Evolutionary conservation across 2,797 vertebrate species (phyloP).

Genomic region (Coregonus sp.): DNA sequence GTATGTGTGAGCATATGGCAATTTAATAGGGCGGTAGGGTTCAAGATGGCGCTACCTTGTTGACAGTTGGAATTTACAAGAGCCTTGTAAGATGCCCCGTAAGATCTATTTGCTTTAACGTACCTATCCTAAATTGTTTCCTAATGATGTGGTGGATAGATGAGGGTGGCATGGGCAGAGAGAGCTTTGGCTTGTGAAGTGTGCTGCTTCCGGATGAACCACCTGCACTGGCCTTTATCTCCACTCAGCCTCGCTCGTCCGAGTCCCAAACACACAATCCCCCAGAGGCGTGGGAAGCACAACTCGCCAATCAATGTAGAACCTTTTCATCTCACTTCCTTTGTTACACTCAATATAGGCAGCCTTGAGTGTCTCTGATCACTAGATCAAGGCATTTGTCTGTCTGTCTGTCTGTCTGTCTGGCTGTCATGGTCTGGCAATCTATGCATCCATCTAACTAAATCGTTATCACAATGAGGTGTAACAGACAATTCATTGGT

Average conservation of each 20-base stretch:
- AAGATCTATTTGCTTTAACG: background rate
- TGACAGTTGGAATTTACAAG: slow-evolving; percentile 19
- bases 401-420: background rate
- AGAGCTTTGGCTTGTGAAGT: background rate
- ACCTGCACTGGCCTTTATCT: background rate
- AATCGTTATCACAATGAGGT: too few relatives aligned
- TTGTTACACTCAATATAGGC: slow-evolving; percentile 28
- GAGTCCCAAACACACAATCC: slow-evolving; percentile 35
- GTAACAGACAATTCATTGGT: too few relatives aligned
- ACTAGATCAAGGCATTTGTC: slow-evolving; percentile 18
- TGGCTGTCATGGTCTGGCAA: background rate
- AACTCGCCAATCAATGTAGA: slow-evolving; percentile 23
- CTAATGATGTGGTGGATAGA: background rate
- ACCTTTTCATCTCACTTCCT: slow-evolving; percentile 31
- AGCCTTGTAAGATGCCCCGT: background rate
- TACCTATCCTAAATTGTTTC: slow-evolving; percentile 3
- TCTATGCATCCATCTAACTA: too few relatives aligned
- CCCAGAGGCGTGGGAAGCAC: slow-evolving; percentile 21
- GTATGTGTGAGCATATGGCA: background rate
- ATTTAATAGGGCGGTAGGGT: background rate
- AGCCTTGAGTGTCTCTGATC: slow-evolving; percentile 8
- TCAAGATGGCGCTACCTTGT: background rate
- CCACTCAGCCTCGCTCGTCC: slow-evolving; percentile 4
- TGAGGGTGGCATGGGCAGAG: background rate
- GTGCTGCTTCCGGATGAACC: background rate